These are phyloP conservation scores for Stegophylla sp. DNA, from an alignment of 2,888 invertebrate genomes.

Conservation along the genomic window DNA sequence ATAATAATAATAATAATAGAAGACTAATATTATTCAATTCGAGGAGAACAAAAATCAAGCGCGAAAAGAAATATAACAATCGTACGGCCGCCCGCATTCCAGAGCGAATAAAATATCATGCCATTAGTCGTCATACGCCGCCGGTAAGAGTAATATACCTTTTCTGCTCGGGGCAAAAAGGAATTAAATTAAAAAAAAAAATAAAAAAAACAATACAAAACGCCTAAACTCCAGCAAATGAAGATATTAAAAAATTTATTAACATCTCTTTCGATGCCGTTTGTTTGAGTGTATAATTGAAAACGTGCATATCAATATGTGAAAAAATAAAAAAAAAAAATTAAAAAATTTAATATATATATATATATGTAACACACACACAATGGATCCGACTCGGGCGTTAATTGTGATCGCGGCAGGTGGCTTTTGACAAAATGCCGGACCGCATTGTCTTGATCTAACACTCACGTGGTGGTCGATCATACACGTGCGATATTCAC, in stretches of 20 bases:
- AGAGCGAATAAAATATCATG: too few relatives aligned
- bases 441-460: slow-evolving; percentile 44
- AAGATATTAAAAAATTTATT: slow-evolving; percentile 21
- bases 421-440: slow-evolving; percentile 46
- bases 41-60: slow-evolving; percentile 10
- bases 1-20: not conserved
- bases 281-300: slow-evolving; percentile 24
- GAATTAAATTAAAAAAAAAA: slow-evolving; percentile 3
- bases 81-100: slow-evolving; percentile 21
- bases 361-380: not conserved
- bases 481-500: not conserved
- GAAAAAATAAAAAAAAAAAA: slow-evolving; percentile 26
- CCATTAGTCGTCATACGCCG: not conserved
- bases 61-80: slow-evolving; percentile 16
- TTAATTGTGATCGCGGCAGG: slow-evolving; percentile 48
- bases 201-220: not conserved
- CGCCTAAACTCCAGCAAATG: not conserved
- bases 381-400: slow-evolving; percentile 20
- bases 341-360: not conserved
- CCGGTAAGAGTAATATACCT: slow-evolving; percentile 20
- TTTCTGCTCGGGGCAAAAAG: slow-evolving; percentile 1
- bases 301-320: too few relatives aligned
- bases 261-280: slow-evolving; percentile 28
- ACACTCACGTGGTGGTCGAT: slow-evolving; percentile 6
- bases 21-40: slow-evolving; percentile 17